Conservation (phyloP, 2,888 invertebrate genomes). For the Drosophila lacicola region DNA sequence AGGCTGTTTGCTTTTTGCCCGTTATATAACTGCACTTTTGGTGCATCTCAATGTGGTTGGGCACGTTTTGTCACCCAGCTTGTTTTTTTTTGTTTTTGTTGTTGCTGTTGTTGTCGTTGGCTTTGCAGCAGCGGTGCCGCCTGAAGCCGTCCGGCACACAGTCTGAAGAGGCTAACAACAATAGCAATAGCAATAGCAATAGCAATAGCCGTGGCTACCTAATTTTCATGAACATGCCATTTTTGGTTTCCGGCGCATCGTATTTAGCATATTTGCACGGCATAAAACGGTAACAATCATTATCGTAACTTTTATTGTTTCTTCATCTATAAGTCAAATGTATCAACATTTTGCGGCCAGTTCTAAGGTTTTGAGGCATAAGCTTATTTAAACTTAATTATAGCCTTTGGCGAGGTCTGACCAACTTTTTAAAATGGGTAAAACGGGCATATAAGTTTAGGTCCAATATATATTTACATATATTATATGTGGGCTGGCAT, state of each 20-base stretch:
- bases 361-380: slow-evolving; percentile 1
- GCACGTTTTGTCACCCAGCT: slow-evolving; percentile 72
- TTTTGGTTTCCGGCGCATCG: slow-evolving; percentile 59
- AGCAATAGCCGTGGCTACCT: slow-evolving; percentile 46
- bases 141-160: slow-evolving; percentile 16
- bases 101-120: slow-evolving; percentile 22
- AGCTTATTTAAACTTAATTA: not conserved
- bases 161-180: slow-evolving; percentile 23
- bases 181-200: slow-evolving; percentile 33
- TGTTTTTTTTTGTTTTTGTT: slow-evolving; percentile 32
- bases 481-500: too few species aligned
- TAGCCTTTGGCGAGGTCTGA: too few species aligned
- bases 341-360: slow-evolving; percentile 20
- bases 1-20: slow-evolving; percentile 64
- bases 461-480: too few species aligned
- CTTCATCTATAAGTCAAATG: slow-evolving; percentile 53
- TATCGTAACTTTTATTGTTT: slow-evolving; percentile 63
- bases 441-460: too few species aligned
- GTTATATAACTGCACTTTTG: slow-evolving; percentile 75
- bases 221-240: slow-evolving; percentile 68
- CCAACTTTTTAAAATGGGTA: too few species aligned
- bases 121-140: slow-evolving; percentile 20
- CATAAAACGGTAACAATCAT: slow-evolving; percentile 67
- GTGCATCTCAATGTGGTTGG: slow-evolving; percentile 64
- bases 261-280: slow-evolving; percentile 69